These are phyloP conservation scores for Aleiodes testaceus DNA, from an alignment of 2,888 invertebrate species.

Conservation along the genomic window DNA sequence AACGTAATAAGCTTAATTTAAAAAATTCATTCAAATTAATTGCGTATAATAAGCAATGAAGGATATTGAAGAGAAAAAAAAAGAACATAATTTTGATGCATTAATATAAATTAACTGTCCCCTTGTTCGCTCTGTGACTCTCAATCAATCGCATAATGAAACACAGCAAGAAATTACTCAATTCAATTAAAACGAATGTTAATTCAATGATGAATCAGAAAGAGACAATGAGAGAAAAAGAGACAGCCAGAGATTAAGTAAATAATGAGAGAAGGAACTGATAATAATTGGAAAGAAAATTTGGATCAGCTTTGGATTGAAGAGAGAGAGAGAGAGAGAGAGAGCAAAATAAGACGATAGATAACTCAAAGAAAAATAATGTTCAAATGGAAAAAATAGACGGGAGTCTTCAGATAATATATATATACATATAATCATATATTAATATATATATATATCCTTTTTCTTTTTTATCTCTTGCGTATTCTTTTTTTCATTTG, in stretches of 20 bases:
- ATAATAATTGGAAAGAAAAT: constrained; percentile 26
- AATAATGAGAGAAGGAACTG: constrained; percentile 28
- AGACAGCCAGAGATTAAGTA: constrained; percentile 44
- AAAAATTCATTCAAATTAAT: neutral
- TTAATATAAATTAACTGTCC: too few relatives aligned
- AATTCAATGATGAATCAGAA: constrained; percentile 5
- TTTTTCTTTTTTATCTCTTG: constrained; percentile 35
- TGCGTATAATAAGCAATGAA: constrained; percentile 3
- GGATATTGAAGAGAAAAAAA: too few relatives aligned
- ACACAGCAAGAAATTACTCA: constrained; percentile 13
- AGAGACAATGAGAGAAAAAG: constrained; percentile 2
- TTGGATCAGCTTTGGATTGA: constrained; percentile 40
- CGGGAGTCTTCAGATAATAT: constrained; percentile 34
- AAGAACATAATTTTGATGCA: too few relatives aligned
- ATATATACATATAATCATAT: constrained; percentile 27
- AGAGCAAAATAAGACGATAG: constrained; percentile 49
- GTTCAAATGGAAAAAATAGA: constrained; percentile 43
- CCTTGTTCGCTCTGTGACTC: constrained; percentile 8
- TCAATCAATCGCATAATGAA: constrained; percentile 8
- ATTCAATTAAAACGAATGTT: neutral
- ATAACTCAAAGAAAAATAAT: constrained; percentile 38
- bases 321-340: constrained; percentile 43
- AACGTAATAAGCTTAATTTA: neutral
- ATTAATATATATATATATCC: constrained; percentile 11
- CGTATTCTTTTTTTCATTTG: constrained; percentile 38